Conservation (phyloP, 1,140 invertebrate genomes). For the Idris sp. region DNA sequence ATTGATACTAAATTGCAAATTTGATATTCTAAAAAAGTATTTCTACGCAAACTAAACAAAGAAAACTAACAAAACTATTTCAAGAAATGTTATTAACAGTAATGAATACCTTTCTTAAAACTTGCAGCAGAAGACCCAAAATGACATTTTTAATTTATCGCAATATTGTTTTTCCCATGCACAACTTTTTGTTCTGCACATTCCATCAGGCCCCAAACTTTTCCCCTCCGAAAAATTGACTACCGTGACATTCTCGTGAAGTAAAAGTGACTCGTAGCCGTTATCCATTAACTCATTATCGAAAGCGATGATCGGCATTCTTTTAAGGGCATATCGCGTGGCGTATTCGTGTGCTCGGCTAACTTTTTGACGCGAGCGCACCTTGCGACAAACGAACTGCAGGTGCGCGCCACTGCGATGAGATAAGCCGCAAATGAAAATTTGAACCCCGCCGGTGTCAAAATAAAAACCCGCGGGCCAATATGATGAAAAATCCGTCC, state of each 20-base stretch:
- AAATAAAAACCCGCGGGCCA: conserved; percentile 23
- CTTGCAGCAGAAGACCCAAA: too few relatives aligned
- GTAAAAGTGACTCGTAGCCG: conserved; percentile 47
- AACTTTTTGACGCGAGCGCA: conserved; percentile 33
- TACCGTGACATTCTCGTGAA: conserved; percentile 17
- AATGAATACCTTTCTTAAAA: too few relatives aligned
- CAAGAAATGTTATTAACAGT: too few relatives aligned
- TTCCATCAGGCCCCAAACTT: too few relatives aligned
- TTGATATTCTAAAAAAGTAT: too few relatives aligned
- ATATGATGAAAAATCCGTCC: not conserved
- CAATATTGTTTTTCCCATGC: too few relatives aligned
- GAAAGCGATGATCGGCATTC: conserved; percentile 56
- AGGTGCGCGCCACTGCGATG: conserved; percentile 28
- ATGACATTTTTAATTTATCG: too few relatives aligned
- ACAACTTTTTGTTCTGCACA: too few relatives aligned
- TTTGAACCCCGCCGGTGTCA: conserved; percentile 34
- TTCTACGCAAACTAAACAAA: too few relatives aligned
- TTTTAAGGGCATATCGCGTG: conserved; percentile 34
- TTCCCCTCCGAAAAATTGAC: too few relatives aligned
- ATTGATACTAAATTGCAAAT: too few relatives aligned
- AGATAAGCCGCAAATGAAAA: conserved; percentile 58
- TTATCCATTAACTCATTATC: conserved; percentile 72
- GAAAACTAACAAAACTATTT: too few relatives aligned
- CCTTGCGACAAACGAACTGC: conserved; percentile 43
- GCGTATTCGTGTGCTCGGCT: conserved; percentile 51